phyloP scores from a whole-genome alignment of 2,113 vertebrate species.

The Pachypanchax playfairii region DNA sequence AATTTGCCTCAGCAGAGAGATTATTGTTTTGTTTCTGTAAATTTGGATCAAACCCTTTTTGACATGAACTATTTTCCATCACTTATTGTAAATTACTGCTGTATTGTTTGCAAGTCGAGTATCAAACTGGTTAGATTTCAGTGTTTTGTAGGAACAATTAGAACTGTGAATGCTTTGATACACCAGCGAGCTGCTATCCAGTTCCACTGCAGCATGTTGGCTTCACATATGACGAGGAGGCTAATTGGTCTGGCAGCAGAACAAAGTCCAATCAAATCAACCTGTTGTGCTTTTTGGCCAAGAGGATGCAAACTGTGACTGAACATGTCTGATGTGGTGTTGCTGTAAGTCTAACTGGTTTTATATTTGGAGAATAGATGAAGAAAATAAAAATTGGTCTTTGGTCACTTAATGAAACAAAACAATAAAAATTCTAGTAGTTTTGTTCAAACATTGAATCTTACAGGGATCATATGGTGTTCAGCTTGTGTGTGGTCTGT shows the following conservation, averaged over 20 bases:
- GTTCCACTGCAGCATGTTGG: constrained; percentile 23
- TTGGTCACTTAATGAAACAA: constrained; percentile 15
- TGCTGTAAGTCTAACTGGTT: constrained; percentile 5
- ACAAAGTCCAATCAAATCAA: constrained; percentile 35
- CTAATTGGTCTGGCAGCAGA: constrained; percentile 24
- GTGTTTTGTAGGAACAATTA: constrained; percentile 39
- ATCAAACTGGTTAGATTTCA: constrained; percentile 23
- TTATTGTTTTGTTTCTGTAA: constrained; percentile 3
- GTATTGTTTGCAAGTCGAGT: constrained; percentile 36
- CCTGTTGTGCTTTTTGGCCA: constrained; percentile 22
- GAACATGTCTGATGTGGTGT: background rate
- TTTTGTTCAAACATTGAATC: no score
- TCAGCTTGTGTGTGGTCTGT: constrained; percentile 39
- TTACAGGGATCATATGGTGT: no score
- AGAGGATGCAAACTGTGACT: constrained; percentile 4
- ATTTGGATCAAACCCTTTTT: constrained; percentile 14
- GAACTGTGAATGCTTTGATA: constrained; percentile 47
- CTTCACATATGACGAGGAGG: constrained; percentile 15
- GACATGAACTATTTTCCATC: constrained; percentile 21
- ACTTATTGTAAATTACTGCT: constrained; percentile 28
- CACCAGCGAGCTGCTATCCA: background rate
- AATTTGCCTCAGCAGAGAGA: constrained; percentile 50
- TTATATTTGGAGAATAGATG: background rate
- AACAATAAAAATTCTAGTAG: background rate
- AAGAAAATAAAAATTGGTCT: background rate